Percentiles rank a stretch among this genome's conserved stretches.
Evolutionary conservation across 2,113 vertebrate genomes (phyloP).

Genomic region (Protobothrops mucrosquamatus): DNA sequence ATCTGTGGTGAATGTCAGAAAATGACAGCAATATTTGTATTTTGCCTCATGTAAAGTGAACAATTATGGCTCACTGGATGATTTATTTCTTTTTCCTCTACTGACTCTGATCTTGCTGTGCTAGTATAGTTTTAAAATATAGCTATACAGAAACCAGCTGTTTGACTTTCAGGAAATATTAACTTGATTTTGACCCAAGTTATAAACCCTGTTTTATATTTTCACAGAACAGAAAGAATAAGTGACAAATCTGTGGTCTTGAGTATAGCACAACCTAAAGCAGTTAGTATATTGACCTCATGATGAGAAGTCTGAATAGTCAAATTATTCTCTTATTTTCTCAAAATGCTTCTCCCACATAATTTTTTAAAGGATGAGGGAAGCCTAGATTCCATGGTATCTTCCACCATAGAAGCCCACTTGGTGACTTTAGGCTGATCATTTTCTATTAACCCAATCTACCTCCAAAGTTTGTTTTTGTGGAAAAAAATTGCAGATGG

Average conservation of each 20-base stretch:
- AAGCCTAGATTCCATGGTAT: neutral
- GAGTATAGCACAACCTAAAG: neutral
- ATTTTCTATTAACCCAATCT: neutral
- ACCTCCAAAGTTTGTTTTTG: neutral
- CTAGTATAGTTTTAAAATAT: slow-evolving; percentile 60
- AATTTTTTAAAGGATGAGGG: neutral
- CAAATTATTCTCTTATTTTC: neutral
- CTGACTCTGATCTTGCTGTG: slow-evolving; percentile 53
- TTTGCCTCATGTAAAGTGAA: slow-evolving; percentile 64
- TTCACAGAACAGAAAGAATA: neutral
- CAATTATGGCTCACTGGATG: slow-evolving; percentile 59
- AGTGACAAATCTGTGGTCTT: neutral
- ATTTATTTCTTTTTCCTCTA: slow-evolving; percentile 68
- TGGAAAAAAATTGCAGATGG: neutral
- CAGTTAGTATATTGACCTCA: neutral
- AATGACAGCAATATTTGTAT: slow-evolving; percentile 66
- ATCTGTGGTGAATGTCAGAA: slow-evolving; percentile 61
- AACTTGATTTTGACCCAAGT: slow-evolving; percentile 50
- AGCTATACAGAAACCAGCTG: slow-evolving; percentile 38
- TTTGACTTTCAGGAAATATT: slow-evolving; percentile 45
- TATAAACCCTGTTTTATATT: neutral
- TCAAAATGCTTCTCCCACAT: neutral
- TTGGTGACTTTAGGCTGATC: neutral
- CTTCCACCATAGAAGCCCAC: neutral
- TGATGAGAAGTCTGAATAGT: neutral